Percentiles rank a stretch among this genome's conserved stretches.
phyloP scores from a whole-genome alignment of 2,797 vertebrate species.

The Pogonophryne albipinna region DNA sequence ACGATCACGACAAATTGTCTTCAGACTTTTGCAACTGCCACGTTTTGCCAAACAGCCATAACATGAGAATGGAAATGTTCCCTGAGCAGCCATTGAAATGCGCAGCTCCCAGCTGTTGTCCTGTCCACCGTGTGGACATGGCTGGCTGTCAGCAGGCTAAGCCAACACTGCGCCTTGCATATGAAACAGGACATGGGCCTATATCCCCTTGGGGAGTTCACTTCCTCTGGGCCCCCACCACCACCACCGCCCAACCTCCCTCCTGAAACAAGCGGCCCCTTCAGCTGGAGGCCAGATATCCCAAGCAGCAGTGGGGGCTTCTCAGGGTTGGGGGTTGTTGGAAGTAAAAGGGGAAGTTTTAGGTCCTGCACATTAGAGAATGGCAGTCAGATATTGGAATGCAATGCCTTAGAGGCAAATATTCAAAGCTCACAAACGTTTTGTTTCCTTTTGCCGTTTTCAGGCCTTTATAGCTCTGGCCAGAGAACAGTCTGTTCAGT shows the following conservation, averaged over 20 bases:
- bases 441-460: constrained; percentile 5
- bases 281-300: constrained; percentile 90
- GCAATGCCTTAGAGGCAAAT: constrained; percentile 10
- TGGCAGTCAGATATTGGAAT: constrained; percentile 23
- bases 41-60: constrained; percentile 35
- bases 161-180: constrained; percentile 85
- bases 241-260: constrained; percentile 49
- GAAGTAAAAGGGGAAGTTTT: constrained; percentile 75
- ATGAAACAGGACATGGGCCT: constrained; percentile 88
- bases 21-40: constrained; percentile 27
- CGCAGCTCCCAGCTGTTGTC: constrained; percentile 84
- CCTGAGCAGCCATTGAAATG: constrained; percentile 79
- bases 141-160: constrained; percentile 80
- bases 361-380: constrained; percentile 47
- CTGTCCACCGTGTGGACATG: constrained; percentile 78
- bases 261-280: constrained; percentile 87
- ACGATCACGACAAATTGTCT: background rate
- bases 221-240: constrained; percentile 85
- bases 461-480: background rate
- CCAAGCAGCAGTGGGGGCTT: constrained; percentile 77
- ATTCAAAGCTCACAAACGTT: background rate
- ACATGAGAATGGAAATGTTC: constrained; percentile 50
- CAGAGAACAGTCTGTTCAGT: background rate
- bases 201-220: constrained; percentile 88
- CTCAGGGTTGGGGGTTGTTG: constrained; percentile 36